These are phyloP conservation scores for Caenorhabditis sulstoni DNA, from an alignment of 2,888 invertebrate species.

Conservation along the genomic window DNA sequence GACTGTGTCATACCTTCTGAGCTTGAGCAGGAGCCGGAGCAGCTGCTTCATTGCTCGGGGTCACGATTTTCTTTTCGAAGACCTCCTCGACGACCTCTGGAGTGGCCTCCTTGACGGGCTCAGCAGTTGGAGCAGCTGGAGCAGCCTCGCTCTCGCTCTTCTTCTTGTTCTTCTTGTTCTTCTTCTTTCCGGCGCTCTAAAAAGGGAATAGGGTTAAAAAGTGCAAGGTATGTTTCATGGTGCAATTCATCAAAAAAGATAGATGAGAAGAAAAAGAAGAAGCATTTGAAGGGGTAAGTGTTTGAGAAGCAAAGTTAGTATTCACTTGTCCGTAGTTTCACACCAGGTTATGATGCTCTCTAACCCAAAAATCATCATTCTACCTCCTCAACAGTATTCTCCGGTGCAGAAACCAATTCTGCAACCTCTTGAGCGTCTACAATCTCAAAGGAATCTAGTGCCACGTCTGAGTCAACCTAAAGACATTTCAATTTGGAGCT, in stretches of 20 bases:
- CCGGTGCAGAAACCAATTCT: slow-evolving; percentile 50
- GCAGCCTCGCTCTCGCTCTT: slow-evolving; percentile 51
- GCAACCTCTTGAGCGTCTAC: slow-evolving; percentile 49
- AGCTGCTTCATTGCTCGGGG: slow-evolving; percentile 27
- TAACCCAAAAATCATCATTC: slow-evolving; percentile 13
- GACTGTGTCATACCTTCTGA: not conserved
- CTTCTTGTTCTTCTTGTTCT: slow-evolving; percentile 61
- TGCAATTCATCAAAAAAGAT: slow-evolving; percentile 9
- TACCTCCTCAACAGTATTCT: slow-evolving; percentile 50
- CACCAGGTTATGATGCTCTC: slow-evolving; percentile 33
- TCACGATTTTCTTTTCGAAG: slow-evolving; percentile 54
- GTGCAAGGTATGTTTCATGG: not conserved
- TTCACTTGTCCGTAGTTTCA: slow-evolving; percentile 15
- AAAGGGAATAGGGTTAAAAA: slow-evolving; percentile 11
- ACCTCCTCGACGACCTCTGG: slow-evolving; percentile 57
- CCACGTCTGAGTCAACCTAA: slow-evolving; percentile 59
- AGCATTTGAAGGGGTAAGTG: slow-evolving; percentile 12
- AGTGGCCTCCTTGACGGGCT: slow-evolving; percentile 34
- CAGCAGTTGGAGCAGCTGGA: slow-evolving; percentile 9
- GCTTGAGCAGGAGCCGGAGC: slow-evolving; percentile 13
- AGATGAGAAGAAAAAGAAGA: slow-evolving; percentile 9
- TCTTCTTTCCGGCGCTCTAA: slow-evolving; percentile 41
- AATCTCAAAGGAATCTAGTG: slow-evolving; percentile 57
- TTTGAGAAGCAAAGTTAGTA: slow-evolving; percentile 35
- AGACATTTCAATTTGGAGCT: not conserved